These are phyloP conservation scores for Agraylea sexmaculata DNA, from an alignment of 1,140 invertebrate genomes.

Conservation along the genomic window DNA sequence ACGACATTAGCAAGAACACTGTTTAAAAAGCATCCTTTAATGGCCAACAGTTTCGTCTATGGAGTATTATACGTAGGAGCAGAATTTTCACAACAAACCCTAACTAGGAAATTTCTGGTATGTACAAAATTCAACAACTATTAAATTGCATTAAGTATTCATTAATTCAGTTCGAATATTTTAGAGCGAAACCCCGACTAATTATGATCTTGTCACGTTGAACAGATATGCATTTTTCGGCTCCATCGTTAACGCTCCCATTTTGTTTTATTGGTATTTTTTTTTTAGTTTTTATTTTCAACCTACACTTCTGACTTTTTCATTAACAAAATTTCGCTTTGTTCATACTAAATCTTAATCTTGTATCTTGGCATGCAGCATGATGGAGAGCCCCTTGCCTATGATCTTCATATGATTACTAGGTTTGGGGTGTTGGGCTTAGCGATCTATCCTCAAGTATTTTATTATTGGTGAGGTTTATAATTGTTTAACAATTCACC, in stretches of 20 bases:
- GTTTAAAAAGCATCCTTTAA: conserved; percentile 44
- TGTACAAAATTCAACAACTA: conserved; percentile 17
- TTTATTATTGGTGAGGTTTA: conserved; percentile 22
- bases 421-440: conserved; percentile 20
- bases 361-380: conserved; percentile 17
- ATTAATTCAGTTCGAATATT: too few relatives aligned
- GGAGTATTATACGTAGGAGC: conserved; percentile 65
- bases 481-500: conserved; percentile 2
- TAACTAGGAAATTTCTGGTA: conserved; percentile 51
- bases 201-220: conserved; percentile 8
- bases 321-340: neutral
- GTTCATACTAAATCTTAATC: neutral
- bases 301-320: neutral
- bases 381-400: conserved; percentile 19
- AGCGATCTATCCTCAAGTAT: conserved; percentile 21
- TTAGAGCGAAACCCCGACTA: neutral
- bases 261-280: conserved; percentile 48
- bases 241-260: conserved; percentile 45
- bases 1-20: conserved; percentile 19
- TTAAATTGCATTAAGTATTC: conserved; percentile 7
- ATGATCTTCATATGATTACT: conserved; percentile 22
- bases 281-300: conserved; percentile 11
- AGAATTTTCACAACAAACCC: conserved; percentile 64
- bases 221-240: conserved; percentile 47
- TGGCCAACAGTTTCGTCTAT: conserved; percentile 63